These are phyloP conservation scores for Champsocephalus gunnari DNA, from an alignment of 2,797 vertebrate genomes.

Conservation along the genomic window DNA sequence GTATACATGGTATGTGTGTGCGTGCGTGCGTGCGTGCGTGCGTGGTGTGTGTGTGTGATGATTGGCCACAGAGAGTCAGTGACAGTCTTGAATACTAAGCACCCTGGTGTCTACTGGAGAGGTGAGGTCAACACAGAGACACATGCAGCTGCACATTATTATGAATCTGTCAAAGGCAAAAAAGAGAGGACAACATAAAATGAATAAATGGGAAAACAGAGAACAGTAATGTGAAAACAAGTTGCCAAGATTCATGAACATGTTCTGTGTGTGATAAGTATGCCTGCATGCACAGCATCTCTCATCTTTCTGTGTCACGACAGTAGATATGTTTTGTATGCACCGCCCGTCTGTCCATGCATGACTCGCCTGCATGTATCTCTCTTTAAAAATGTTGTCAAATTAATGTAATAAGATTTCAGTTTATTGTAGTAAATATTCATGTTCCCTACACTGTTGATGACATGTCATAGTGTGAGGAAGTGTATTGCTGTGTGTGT, in stretches of 20 bases:
- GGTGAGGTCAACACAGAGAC: conserved; percentile 73
- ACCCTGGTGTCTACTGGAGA: conserved; percentile 60
- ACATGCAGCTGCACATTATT: conserved; percentile 63
- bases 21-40: conserved; percentile 33
- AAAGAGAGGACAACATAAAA: conserved; percentile 7
- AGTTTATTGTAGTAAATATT: conserved; percentile 64
- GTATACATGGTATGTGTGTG: not conserved
- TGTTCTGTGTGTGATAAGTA: not conserved
- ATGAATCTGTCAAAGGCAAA: conserved; percentile 55
- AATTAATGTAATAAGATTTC: conserved; percentile 45
- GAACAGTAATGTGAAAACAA: conserved; percentile 7
- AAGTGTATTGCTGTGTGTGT: not conserved
- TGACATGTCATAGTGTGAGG: not conserved
- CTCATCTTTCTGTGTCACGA: conserved; percentile 15
- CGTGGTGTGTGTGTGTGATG: conserved; percentile 53
- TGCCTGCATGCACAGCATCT: not conserved
- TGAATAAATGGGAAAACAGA: conserved; percentile 23
- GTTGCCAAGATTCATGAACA: conserved; percentile 1
- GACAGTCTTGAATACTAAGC: conserved; percentile 71
- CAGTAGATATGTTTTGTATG: conserved; percentile 30
- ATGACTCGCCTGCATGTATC: conserved; percentile 25
- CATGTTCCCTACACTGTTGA: conserved; percentile 56
- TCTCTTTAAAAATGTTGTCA: conserved; percentile 53
- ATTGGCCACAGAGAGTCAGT: conserved; percentile 60
- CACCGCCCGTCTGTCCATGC: conserved; percentile 1